phyloP scores from a whole-genome alignment of 2,888 invertebrate species.

The Latrodectus hesperus region DNA sequence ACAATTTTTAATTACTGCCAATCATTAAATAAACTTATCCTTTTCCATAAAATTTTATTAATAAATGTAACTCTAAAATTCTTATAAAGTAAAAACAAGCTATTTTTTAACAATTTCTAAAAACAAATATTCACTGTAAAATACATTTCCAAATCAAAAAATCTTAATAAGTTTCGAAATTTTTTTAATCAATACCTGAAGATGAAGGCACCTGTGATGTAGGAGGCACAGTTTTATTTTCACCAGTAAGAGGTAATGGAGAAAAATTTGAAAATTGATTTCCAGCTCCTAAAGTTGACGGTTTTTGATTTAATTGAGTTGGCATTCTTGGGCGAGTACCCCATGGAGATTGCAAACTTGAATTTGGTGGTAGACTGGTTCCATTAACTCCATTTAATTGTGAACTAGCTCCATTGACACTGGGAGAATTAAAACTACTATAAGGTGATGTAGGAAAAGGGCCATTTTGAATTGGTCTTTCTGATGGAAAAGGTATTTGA shows the following conservation, averaged over 20 bases:
- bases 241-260: slow-evolving; percentile 31
- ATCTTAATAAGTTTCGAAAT: neutral
- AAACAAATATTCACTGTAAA: neutral
- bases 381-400: slow-evolving; percentile 41
- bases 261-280: slow-evolving; percentile 24
- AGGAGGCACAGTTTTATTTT: slow-evolving; percentile 57
- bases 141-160: neutral
- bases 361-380: neutral
- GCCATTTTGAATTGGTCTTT: slow-evolving; percentile 41
- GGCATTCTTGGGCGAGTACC: slow-evolving; percentile 33
- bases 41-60: no score
- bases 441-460: slow-evolving; percentile 21
- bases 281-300: slow-evolving; percentile 6
- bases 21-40: no score
- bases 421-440: slow-evolving; percentile 16
- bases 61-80: no score
- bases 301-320: slow-evolving; percentile 33
- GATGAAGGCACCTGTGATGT: slow-evolving; percentile 62
- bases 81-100: no score
- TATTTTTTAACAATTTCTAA: no score
- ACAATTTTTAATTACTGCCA: no score
- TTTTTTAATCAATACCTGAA: slow-evolving; percentile 33
- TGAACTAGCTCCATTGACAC: slow-evolving; percentile 34
- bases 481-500: neutral
- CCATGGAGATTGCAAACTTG: slow-evolving; percentile 1